Evolutionary conservation across 2,113 vertebrate genomes (phyloP).

Genomic region (Ranitomeya variabilis): DNA sequence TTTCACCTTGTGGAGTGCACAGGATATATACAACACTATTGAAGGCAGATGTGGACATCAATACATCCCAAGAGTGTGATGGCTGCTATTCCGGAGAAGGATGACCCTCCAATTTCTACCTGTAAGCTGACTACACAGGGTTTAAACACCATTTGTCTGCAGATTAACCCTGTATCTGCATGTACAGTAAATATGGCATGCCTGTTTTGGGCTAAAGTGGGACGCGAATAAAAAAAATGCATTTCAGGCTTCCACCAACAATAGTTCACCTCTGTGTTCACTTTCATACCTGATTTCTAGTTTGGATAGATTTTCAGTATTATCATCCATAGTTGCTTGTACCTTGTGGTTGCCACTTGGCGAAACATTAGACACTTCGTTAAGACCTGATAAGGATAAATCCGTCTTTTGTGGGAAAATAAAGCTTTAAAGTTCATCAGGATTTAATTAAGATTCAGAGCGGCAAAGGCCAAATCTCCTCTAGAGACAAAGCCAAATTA

Average conservation of each 20-base stretch:
- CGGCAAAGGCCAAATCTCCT: neutral
- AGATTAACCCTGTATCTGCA: no score
- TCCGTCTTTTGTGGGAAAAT: slow-evolving; percentile 2
- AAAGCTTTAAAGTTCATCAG: slow-evolving; percentile 12
- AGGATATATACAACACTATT: no score
- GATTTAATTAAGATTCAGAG: slow-evolving; percentile 12
- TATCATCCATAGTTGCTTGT: neutral
- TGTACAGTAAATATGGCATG: no score
- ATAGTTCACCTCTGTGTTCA: neutral
- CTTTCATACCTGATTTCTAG: neutral
- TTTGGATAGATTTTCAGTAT: neutral
- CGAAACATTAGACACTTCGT: neutral
- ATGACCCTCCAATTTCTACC: no score
- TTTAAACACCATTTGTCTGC: no score
- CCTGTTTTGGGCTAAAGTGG: neutral
- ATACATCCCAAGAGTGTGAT: no score
- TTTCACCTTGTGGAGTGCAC: no score
- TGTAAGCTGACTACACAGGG: no score
- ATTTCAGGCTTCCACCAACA: neutral
- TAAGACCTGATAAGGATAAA: slow-evolving; percentile 9
- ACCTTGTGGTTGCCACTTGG: neutral
- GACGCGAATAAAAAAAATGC: neutral
- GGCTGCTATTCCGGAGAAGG: no score
- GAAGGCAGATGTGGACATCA: no score
- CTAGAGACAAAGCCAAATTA: slow-evolving; percentile 17